Evolutionary conservation across 2,888 invertebrate species (phyloP).

Genomic region (Scaptomyza tumidula): DNA sequence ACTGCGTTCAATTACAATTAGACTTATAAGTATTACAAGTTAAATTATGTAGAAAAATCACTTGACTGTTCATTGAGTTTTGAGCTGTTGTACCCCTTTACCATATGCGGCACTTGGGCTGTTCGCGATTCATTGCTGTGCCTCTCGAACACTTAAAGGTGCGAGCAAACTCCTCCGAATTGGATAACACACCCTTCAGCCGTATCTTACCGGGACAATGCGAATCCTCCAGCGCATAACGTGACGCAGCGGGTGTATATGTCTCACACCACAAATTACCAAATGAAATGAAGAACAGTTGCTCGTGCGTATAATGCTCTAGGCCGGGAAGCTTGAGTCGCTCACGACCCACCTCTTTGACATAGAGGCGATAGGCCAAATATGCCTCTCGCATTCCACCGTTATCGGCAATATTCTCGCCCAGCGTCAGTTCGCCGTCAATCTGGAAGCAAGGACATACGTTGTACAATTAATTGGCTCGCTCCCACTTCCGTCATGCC

Average conservation of each 20-base stretch:
- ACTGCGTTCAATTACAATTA: constrained; percentile 14
- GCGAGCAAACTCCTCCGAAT: constrained; percentile 89
- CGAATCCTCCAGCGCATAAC: constrained; percentile 88
- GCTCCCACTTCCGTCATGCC: constrained; percentile 6
- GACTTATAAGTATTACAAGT: constrained; percentile 10
- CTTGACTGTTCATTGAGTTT: constrained; percentile 40
- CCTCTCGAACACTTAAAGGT: constrained; percentile 87
- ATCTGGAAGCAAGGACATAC: constrained; percentile 85
- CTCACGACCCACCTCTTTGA: constrained; percentile 87
- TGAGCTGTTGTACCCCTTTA: constrained; percentile 58
- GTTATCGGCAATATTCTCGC: constrained; percentile 94
- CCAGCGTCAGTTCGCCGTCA: constrained; percentile 90
- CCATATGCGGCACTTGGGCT: constrained; percentile 86
- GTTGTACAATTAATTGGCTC: constrained; percentile 6
- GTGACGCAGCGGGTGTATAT: constrained; percentile 87
- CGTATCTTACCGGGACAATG: constrained; percentile 90
- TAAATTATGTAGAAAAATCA: constrained; percentile 65
- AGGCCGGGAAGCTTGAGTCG: constrained; percentile 89
- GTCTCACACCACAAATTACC: constrained; percentile 95
- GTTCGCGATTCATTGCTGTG: constrained; percentile 86
- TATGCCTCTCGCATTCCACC: constrained; percentile 91
- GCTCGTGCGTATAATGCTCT: constrained; percentile 89
- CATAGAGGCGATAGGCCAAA: constrained; percentile 88
- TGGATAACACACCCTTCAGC: constrained; percentile 89
- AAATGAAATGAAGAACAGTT: constrained; percentile 92